phyloP scores from a whole-genome alignment of 1,140 invertebrate species.

The Drosophila bocqueti region DNA sequence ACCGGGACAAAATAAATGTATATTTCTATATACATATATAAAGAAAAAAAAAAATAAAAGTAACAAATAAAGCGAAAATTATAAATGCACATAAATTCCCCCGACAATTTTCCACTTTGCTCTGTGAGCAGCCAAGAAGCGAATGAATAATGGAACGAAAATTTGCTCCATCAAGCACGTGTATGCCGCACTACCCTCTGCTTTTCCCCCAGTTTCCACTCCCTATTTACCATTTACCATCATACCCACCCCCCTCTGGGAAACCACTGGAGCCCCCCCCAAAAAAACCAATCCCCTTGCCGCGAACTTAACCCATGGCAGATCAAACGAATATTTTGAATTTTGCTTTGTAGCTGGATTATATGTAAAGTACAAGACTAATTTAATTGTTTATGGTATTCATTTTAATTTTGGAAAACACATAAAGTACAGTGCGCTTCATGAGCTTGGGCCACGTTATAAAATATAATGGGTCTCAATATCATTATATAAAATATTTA shows the following conservation, averaged over 20 bases:
- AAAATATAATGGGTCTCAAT: too few relatives aligned
- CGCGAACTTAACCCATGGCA: slow-evolving; percentile 24
- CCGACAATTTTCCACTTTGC: slow-evolving; percentile 52
- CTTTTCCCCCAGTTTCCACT: not conserved
- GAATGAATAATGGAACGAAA: slow-evolving; percentile 54
- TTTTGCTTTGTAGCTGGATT: slow-evolving; percentile 37
- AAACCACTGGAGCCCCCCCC: not conserved
- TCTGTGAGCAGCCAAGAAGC: slow-evolving; percentile 45
- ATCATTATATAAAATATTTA: not conserved
- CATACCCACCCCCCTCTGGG: not conserved
- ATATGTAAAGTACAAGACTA: slow-evolving; percentile 32
- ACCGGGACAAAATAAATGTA: not conserved
- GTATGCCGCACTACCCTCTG: slow-evolving; percentile 15
- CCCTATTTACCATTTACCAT: slow-evolving; percentile 5
- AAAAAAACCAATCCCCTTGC: not conserved
- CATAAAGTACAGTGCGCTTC: slow-evolving; percentile 10
- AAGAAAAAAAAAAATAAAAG: not conserved
- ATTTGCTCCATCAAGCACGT: slow-evolving; percentile 53
- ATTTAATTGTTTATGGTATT: slow-evolving; percentile 33
- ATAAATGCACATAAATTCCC: slow-evolving; percentile 55
- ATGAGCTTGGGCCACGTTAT: too few relatives aligned
- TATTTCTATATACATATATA: not conserved
- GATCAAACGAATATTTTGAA: slow-evolving; percentile 48
- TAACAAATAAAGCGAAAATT: slow-evolving; percentile 39
- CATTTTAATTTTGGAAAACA: slow-evolving; percentile 21